Evolutionary conservation across 1,140 invertebrate species (phyloP), one percentile per base, ranked within the genome.

Genomic region (Stratiolaelaps scimitus): DNA sequence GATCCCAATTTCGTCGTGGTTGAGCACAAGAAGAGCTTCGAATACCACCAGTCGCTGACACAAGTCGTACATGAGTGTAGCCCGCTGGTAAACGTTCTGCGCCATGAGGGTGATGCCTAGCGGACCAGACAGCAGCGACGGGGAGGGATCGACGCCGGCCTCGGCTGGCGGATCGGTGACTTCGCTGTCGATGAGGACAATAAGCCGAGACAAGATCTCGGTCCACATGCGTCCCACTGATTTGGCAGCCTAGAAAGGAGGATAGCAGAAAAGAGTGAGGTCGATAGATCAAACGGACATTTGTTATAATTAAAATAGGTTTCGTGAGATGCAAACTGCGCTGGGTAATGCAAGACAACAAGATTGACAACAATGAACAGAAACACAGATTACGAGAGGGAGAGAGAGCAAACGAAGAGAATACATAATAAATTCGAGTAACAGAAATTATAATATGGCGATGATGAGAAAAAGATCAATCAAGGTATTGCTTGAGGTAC

Each of bases 121-220:
- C 13, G 53, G 53, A 17, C 53, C 53, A 19, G 53, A 60, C 17
- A 60, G 34, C 15, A 15, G 4, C 15, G 26, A 15, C 26, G 53
- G n/a, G 1, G 15, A 34, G 10, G 10, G n/a, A 2, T 60, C 53
- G 20, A 17, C 13, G 17, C 26, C 26, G 26, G 15, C 34, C 6
- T 60, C 53, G 15, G 2, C 17, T 2, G 53, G 53, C 1, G 53
- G 53, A 23, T 60, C 26, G 10, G 26, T 60, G 53, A 60, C 53
- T 34, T 60, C 53, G 23, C 53, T 60, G 53, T 60, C 53, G 53
- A 60, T 60, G 1, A 60, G 53, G 17, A 60, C 53, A 26, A 60
- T 60, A 26, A 60, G 23, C 4, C 53, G 53, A 26, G 53, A 60
- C 20, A 60, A 60, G 26, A 26, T 60, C 26, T 60, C 53, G 2